Base-by-base conservation (phyloP, 2,888 invertebrate species). In the Copidosoma aretas region DNA sequence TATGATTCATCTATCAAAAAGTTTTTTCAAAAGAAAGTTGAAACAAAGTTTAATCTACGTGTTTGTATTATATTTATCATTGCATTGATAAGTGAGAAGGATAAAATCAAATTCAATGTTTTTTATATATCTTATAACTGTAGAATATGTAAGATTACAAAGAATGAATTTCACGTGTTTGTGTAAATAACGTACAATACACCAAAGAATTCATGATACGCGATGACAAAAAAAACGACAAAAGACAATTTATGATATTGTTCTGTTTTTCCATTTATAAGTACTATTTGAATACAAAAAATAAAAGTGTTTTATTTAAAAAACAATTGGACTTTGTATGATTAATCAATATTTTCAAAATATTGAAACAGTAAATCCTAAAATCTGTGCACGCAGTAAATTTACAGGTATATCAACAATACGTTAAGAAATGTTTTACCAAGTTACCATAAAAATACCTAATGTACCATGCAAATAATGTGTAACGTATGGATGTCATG, bases 71-170 rank as follows among this genome's bases (percentile, higher is more conserved):
- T 53, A 39, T 54, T 25, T 59, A 62, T 66, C 58, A 66, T 10
- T 32, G 58, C 15, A 53, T 60, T 24, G 49, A 51, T 25, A 25
- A 39, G 15, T 43, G 39, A 57, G 43, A 56, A 51, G 58, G 14
- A 41, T 65, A 57, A 39, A 60, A 49, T 71, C 64, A 39, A 61
- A 63, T 32, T 17, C 32, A 32, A 32, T 32, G 32, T 32, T 32
- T 32, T 58, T 71, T 71, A 67, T 66, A 64, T 71, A 64, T 69
- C 56, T 24, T 64, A 66, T 63, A 67, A 54, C 57, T 67, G 66
- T 69, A 71, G 71, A 61, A 71, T 71, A 71, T 71, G 71, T 71
- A 71, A 63, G 68, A 68, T 68, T 32, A 32, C 52, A 12, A 68
- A 58, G 49, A 69, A 64, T 61, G 59, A 69, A 67, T 68, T 32